These are phyloP conservation scores for Crotalus helleri DNA, from an alignment of 2,113 vertebrate species.

Conservation along the genomic window DNA sequence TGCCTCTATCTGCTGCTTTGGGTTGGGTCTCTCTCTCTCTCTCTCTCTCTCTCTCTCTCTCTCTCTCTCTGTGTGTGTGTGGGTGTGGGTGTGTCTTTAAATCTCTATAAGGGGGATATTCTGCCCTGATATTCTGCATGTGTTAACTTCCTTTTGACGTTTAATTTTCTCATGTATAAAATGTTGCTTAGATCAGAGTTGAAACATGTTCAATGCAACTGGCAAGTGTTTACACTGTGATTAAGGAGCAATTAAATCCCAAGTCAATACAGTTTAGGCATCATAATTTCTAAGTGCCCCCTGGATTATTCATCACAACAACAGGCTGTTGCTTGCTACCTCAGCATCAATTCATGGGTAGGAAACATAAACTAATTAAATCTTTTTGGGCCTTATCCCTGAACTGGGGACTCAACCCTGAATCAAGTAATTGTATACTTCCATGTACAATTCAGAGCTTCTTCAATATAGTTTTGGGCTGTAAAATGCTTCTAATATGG, in stretches of 20 bases:
- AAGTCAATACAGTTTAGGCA: constrained; percentile 54
- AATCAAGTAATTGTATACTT: not conserved
- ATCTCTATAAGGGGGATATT: not conserved
- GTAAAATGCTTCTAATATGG: not conserved
- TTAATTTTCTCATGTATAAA: constrained; percentile 27
- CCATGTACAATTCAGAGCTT: constrained; percentile 15
- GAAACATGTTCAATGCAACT: constrained; percentile 44
- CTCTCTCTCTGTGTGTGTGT: too few relatives aligned
- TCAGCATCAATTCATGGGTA: constrained; percentile 12
- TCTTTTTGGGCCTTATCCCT: constrained; percentile 5
- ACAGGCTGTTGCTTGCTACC: constrained; percentile 30
- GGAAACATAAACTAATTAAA: constrained; percentile 11
- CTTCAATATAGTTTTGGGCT: constrained; percentile 12
- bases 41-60: too few relatives aligned
- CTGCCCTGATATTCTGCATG: constrained; percentile 5
- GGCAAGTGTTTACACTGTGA: constrained; percentile 48
- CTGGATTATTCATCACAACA: constrained; percentile 25
- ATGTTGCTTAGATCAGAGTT: constrained; percentile 28
- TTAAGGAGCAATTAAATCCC: constrained; percentile 54
- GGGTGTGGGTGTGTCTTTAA: not conserved
- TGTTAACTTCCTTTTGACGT: constrained; percentile 25
- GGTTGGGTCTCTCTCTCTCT: not conserved
- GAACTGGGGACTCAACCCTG: not conserved
- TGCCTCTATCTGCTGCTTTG: not conserved
- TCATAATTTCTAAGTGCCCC: constrained; percentile 35